Conservation (phyloP, 1,140 invertebrate species). For the Maniola jurtina region DNA sequence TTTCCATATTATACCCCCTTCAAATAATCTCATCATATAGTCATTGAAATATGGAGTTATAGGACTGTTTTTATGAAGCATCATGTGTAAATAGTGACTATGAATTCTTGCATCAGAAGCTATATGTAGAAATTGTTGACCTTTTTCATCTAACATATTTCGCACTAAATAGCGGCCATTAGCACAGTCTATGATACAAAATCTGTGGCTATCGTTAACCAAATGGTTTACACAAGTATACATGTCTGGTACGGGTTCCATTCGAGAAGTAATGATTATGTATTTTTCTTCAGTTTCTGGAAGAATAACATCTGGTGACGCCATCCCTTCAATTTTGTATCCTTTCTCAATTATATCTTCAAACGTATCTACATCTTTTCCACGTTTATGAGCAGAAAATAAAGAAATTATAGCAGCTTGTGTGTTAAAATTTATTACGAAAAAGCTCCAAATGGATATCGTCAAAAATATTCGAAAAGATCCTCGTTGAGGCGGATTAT, state of each 20-base stretch:
- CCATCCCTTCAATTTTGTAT: slow-evolving; percentile 64
- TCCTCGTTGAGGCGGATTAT: slow-evolving; percentile 45
- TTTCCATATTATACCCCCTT: slow-evolving; percentile 39
- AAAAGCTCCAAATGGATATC: slow-evolving; percentile 63
- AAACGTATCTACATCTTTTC: slow-evolving; percentile 68
- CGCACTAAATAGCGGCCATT: slow-evolving; percentile 60
- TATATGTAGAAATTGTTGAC: slow-evolving; percentile 67
- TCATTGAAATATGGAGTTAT: slow-evolving; percentile 51
- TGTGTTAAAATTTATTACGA: slow-evolving; percentile 60
- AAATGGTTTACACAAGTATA: slow-evolving; percentile 59
- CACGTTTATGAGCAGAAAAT: slow-evolving; percentile 62
- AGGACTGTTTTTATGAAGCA: slow-evolving; percentile 55
- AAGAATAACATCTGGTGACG: slow-evolving; percentile 67
- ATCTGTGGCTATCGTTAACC: slow-evolving; percentile 52
- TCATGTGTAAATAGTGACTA: slow-evolving; percentile 63
- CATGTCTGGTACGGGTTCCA: slow-evolving; percentile 49
- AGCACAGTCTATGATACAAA: slow-evolving; percentile 70
- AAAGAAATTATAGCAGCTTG: slow-evolving; percentile 73
- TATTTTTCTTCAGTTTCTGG: slow-evolving; percentile 60
- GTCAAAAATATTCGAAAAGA: slow-evolving; percentile 59
- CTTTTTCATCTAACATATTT: slow-evolving; percentile 61
- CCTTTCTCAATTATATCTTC: slow-evolving; percentile 64
- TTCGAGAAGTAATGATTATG: slow-evolving; percentile 55
- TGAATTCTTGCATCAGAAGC: slow-evolving; percentile 64
- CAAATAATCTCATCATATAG: slow-evolving; percentile 54